Evolutionary conservation across 2,888 invertebrate species (phyloP), one percentile per base, ranked within the genome.

Genomic region (Synergus gifuensis): DNA sequence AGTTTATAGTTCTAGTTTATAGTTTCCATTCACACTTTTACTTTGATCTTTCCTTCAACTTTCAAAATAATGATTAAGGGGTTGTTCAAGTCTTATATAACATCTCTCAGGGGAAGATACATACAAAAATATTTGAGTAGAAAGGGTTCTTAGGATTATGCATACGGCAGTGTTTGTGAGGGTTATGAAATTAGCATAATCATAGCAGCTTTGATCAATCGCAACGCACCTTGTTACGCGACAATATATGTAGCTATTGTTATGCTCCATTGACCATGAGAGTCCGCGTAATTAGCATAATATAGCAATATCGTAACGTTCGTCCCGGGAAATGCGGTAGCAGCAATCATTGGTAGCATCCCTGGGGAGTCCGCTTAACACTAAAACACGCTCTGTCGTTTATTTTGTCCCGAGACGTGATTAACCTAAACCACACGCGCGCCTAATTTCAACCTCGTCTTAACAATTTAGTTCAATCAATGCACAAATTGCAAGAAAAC

Each of bases 121-220:
- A 22, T n/a, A n/a, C n/a, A n/a, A n/a, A n/a, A n/a, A n/a, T n/a
- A n/a, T n/a, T n/a, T 22, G 73, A 54, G 49, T 9, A 73, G 8
- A 40, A 73, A n/a, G 73, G 40, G n/a, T 73, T 40, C 54, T 73
- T 73, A 54, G 54, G 73, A 40, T 73, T 73, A 73, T 73, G 18
- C 73, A 49, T 40, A 40, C 54, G 49, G 40, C 54, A 73, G 54
- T 73, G 73, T 73, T 73, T 73, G 36, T 58, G 73, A 58, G 54
- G 54, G 54, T 54, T 83, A 81, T 84, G 77, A 83, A 87, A 89
- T 89, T 87, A 89, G 86, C 88, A 88, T 88, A 88, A 86, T 86
- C 88, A 87, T 87, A 89, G 87, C 86, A 89, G 88, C 90, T 90
- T 90, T 89, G 88, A 90, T 91, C 89, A 89, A 87, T 88, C 88